phyloP scores from a whole-genome alignment of 2,888 invertebrate genomes.

The Cyrtodaria siliqua region DNA sequence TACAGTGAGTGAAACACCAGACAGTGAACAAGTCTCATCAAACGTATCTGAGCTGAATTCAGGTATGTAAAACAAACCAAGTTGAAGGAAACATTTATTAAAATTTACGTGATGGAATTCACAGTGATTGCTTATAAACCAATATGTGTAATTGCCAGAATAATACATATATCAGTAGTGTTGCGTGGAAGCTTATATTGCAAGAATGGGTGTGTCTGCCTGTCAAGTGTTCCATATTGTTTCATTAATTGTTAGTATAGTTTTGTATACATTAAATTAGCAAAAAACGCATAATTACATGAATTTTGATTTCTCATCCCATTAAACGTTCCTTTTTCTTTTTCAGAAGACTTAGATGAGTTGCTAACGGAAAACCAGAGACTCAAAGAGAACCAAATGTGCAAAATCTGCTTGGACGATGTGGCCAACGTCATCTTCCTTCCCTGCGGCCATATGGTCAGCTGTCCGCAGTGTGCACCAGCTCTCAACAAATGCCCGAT shows the following conservation, averaged over 20 bases:
- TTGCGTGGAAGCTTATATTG: too few relatives aligned
- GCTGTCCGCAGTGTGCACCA: constrained; percentile 58
- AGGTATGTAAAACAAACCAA: background rate
- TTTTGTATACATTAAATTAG: background rate
- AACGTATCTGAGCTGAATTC: background rate
- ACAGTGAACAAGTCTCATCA: too few relatives aligned
- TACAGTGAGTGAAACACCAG: too few relatives aligned
- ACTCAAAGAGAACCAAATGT: constrained; percentile 42
- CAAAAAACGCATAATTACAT: too few relatives aligned
- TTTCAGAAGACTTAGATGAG: constrained; percentile 41
- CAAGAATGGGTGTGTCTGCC: too few relatives aligned
- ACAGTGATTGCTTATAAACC: too few relatives aligned
- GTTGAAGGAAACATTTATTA: too few relatives aligned
- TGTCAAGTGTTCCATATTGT: too few relatives aligned
- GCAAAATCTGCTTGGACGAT: constrained; percentile 52
- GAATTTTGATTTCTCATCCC: background rate
- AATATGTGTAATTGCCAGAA: too few relatives aligned
- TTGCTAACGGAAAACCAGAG: constrained; percentile 42
- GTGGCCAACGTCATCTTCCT: constrained; percentile 47
- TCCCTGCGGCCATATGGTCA: constrained; percentile 56
- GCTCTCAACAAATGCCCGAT: constrained; percentile 53
- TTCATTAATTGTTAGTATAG: too few relatives aligned
- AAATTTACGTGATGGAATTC: too few relatives aligned
- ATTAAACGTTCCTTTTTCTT: background rate
- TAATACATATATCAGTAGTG: too few relatives aligned